Base-by-base conservation (phyloP, 2,113 vertebrate species). In the Phylloscopus trochilus region DNA sequence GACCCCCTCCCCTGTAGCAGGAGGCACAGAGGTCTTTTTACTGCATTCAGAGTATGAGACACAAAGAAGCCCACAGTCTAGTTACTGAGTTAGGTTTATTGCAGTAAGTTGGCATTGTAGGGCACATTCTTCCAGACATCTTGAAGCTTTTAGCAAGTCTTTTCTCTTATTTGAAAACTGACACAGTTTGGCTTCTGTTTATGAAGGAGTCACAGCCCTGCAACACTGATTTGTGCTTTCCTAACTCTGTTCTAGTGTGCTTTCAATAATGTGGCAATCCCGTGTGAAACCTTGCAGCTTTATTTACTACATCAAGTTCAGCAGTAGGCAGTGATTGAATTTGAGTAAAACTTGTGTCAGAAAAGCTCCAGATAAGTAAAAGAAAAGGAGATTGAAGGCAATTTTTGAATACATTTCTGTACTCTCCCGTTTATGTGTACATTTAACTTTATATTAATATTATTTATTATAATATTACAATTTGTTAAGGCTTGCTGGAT, bases 61-160 rank as follows among this genome's bases (percentile, higher is more conserved):
- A 95, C 68, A 96, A 94, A 30, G 96, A 81, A 95, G 90, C 89
- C 87, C 91, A 86, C 69, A 96, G 93, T 94, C 90, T 95, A 74
- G 97, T 95, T 83, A 72, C 84, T 85, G 87, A 94, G 91, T 92
- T 52, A 59, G 92, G 95, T 97, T 97, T 96, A 92, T 93, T 89
- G 95, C 96, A 92, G 30, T 87, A 87, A 93, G 88, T 86, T 96
- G 95, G 77, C 92, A 89, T 94, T 73, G 76, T 64, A 89, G 96
- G 96, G 96, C 95, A 95, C 95, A 94, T 96, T 96, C 96, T 97
- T 97, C 94, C 89, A 91, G 89, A 94, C 80, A 73, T 94, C 92
- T 89, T 79, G 96, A 96, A 96, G 96, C 94, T 97, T 97, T 98
- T 97, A 98, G 91, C 79, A 84, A 94, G 87, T 85, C 83, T 95